Conservation (phyloP, 2,113 vertebrate genomes). For the Phrynosoma blainvillii region DNA sequence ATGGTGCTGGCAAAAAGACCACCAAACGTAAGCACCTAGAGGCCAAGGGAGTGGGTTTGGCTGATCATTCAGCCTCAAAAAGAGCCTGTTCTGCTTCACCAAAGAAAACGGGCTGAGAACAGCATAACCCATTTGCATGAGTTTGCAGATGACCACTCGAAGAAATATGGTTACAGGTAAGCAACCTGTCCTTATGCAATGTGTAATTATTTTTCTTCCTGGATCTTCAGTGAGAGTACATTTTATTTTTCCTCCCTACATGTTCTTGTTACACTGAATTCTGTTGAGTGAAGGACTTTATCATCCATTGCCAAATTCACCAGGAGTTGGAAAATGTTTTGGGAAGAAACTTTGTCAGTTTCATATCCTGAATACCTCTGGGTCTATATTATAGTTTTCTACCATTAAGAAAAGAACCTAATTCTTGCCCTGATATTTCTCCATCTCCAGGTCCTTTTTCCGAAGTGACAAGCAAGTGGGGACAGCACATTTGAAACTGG, state of each 20-base stretch:
- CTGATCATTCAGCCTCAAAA: too few relatives aligned
- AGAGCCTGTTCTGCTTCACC: too few relatives aligned
- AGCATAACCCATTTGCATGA: too few relatives aligned
- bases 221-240: not conserved
- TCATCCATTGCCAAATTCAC: not conserved
- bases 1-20: too few relatives aligned
- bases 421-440: not conserved
- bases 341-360: not conserved
- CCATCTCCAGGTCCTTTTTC: constrained; percentile 86
- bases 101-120: too few relatives aligned
- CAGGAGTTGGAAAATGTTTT: not conserved
- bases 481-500: constrained; percentile 89
- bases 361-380: not conserved
- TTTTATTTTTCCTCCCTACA: not conserved
- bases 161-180: too few relatives aligned
- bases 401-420: not conserved
- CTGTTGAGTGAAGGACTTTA: not conserved
- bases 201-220: not conserved
- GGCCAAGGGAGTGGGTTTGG: too few relatives aligned
- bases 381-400: not conserved
- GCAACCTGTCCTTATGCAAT: too few relatives aligned
- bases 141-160: too few relatives aligned
- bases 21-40: too few relatives aligned
- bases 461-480: constrained; percentile 94
- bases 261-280: not conserved